phyloP scores from a whole-genome alignment of 2,113 vertebrate genomes.

The Laticauda laticaudata region DNA sequence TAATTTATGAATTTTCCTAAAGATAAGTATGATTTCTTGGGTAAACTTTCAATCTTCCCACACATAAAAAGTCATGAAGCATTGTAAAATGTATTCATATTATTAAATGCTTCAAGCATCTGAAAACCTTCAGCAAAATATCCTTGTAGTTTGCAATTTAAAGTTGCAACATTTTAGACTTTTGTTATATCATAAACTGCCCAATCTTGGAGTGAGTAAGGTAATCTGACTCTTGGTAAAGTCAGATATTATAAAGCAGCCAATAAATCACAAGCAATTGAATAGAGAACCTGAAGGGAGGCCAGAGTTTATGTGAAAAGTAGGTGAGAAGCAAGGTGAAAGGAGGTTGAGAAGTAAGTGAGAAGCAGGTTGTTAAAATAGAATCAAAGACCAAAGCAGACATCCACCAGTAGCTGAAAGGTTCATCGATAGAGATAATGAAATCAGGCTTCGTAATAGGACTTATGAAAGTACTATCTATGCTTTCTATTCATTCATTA shows the following conservation, averaged over 20 bases:
- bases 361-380: background rate
- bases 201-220: background rate
- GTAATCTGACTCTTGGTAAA: background rate
- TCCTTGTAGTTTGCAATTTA: background rate
- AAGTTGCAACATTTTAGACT: background rate
- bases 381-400: background rate
- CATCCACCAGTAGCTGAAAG: background rate
- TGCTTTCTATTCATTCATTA: background rate
- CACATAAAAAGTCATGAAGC: slow-evolving; percentile 1
- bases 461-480: background rate
- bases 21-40: background rate
- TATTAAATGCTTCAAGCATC: background rate
- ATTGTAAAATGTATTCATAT: background rate
- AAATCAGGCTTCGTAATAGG: background rate
- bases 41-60: background rate
- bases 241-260: background rate
- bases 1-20: slow-evolving; percentile 2
- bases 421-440: background rate
- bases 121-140: background rate
- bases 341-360: background rate
- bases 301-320: too few relatives aligned
- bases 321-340: too few relatives aligned
- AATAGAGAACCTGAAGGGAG: background rate
- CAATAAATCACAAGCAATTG: background rate
- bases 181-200: background rate